These are phyloP conservation scores for Chamaedrilus cognettii DNA, from an alignment of 2,888 invertebrate genomes.

Conservation along the genomic window DNA sequence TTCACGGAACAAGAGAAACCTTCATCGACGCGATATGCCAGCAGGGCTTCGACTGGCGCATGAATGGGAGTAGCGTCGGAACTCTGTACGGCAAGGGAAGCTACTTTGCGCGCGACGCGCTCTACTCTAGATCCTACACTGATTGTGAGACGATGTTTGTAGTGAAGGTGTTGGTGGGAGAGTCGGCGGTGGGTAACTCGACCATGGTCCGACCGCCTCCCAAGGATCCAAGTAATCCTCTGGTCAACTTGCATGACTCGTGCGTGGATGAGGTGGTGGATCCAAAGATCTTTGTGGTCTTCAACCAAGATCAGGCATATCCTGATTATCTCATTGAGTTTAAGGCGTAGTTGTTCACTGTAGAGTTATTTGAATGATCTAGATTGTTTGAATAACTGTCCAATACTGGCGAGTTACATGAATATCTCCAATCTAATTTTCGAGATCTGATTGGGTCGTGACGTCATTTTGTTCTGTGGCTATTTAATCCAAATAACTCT, in stretches of 20 bases:
- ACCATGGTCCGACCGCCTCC: constrained; percentile 39
- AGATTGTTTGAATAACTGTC: no score
- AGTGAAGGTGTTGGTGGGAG: constrained; percentile 45
- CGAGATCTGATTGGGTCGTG: no score
- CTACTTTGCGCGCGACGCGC: constrained; percentile 45
- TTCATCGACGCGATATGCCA: constrained; percentile 44
- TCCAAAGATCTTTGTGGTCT: constrained; percentile 44
- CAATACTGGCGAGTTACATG: no score
- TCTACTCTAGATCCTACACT: constrained; percentile 31
- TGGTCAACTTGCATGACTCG: constrained; percentile 47
- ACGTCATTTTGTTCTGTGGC: no score
- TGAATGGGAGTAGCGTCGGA: constrained; percentile 43
- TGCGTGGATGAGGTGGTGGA: constrained; percentile 41
- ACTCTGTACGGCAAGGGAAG: constrained; percentile 45
- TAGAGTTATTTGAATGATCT: no score
- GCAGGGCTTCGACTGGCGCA: constrained; percentile 49
- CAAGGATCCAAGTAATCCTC: constrained; percentile 42
- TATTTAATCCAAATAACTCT: no score
- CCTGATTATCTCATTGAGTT: constrained; percentile 44
- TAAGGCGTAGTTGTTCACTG: no score
- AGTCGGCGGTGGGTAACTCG: constrained; percentile 36
- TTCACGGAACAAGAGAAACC: constrained; percentile 43
- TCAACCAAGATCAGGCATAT: constrained; percentile 44
- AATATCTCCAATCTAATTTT: no score
- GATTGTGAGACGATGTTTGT: constrained; percentile 37